Base-by-base conservation (phyloP, 2,797 vertebrate species). In the Hirundo rustica region DNA sequence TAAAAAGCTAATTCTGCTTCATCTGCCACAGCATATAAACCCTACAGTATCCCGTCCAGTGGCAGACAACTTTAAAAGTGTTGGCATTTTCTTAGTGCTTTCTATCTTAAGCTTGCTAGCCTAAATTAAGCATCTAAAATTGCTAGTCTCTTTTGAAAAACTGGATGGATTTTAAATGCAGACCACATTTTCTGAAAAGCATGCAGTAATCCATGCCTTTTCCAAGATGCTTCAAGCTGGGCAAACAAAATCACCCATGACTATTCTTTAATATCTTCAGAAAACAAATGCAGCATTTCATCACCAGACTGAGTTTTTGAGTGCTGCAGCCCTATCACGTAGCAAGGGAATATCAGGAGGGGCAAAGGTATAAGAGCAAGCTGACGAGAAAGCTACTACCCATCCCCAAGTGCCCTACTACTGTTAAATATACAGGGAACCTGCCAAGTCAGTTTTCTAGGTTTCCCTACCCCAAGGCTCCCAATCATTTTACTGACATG, bases 1-100 rank as follows among this genome's bases (percentile, higher is more conserved):
- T 91, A 79, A 95, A 95, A 96, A 60, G 38, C 42, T 73, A 92
- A 92, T 92, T 92, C 64, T 93, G 65, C 71, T 86, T 90, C 77
- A 84, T 70, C 60, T 93, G 79, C 77, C 51, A 64, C 60, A 93
- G 74, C 50, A 84, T 30, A 87, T 67, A 96, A 93, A 92, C 45
- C 25, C 32, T 47, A 25, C 50, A 64, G 66, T 81, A 86, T 54
- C 67, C 45, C 67, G 30, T 61, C 42, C 88, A 82, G 64, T 67
- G 55, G 36, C 55, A 93, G 53, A 70, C 42, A 93, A 45, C 53
- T 57, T 73, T 86, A 36, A 66, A 91, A 81, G 26, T 71, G 45
- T 20, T 89, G 32, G 73, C 51, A 88, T 92, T 91, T 96, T 92
- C 72, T 89, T 54, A 71, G 32, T 27, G 22, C 27, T 84, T 94